Percentiles rank a stretch among this genome's conserved stretches.
These are phyloP conservation scores for Ondatra zibethicus DNA, from an alignment of 2,113 vertebrate genomes.

Conservation along the genomic window DNA sequence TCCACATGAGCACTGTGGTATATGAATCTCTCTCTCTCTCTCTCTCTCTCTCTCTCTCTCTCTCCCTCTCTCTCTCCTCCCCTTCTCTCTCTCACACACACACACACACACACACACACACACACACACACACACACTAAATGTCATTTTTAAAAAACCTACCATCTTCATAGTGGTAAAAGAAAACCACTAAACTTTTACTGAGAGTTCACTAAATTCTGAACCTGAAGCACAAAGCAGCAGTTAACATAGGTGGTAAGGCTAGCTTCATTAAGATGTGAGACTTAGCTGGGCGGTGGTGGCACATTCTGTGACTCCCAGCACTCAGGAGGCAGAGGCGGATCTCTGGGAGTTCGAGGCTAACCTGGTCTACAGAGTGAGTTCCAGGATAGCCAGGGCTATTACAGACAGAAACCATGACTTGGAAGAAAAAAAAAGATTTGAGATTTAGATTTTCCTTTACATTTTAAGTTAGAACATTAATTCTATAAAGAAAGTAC, in stretches of 20 bases:
- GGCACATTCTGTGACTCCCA: neutral
- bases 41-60: neutral
- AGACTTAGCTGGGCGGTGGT: neutral
- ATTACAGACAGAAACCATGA: neutral
- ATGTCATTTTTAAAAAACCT: neutral
- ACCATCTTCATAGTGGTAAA: neutral
- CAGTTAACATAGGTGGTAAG: constrained; percentile 4
- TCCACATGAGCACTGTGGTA: neutral
- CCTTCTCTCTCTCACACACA: neutral
- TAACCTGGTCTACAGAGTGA: neutral
- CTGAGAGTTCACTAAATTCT: constrained; percentile 7
- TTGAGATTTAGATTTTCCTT: neutral
- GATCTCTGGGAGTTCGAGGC: neutral
- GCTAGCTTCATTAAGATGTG: neutral
- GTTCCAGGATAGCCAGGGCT: neutral
- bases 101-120: neutral
- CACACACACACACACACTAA: neutral
- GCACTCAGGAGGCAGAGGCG: neutral
- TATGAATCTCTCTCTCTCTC: neutral
- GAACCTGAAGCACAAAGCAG: constrained; percentile 43
- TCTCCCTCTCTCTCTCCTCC: neutral
- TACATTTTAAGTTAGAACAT: neutral
- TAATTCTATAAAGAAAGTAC: constrained; percentile 9
- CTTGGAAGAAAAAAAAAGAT: neutral
- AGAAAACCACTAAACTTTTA: constrained; percentile 22